phyloP scores from a whole-genome alignment of 2,888 invertebrate genomes.

The Melikaiella ostensackeni region DNA sequence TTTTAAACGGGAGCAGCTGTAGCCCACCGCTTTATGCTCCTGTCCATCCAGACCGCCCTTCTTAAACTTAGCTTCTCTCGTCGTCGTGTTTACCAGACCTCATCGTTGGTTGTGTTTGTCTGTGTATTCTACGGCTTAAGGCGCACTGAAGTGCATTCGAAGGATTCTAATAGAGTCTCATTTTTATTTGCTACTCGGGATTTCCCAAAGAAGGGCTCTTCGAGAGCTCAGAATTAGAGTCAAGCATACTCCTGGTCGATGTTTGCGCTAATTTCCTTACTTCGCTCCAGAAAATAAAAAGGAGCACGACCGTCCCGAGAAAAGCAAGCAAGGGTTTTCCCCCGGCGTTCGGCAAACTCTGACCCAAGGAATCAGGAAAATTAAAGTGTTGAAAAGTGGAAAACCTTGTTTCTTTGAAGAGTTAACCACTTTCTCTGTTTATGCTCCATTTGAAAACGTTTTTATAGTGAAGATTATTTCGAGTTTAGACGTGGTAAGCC shows the following conservation, averaged over 20 bases:
- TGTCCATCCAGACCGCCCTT: slow-evolving; percentile 43
- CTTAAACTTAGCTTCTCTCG: slow-evolving; percentile 27
- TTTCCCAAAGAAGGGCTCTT: slow-evolving; percentile 59
- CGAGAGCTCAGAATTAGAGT: slow-evolving; percentile 32
- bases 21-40: slow-evolving; percentile 49
- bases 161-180: slow-evolving; percentile 60
- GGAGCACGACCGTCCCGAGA: not conserved
- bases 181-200: slow-evolving; percentile 62
- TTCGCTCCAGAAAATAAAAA: slow-evolving; percentile 31
- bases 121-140: slow-evolving; percentile 45
- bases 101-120: slow-evolving; percentile 41
- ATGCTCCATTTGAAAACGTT: slow-evolving; percentile 11
- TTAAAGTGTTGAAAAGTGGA: slow-evolving; percentile 35
- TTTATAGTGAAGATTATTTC: slow-evolving; percentile 8
- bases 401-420: slow-evolving; percentile 23
- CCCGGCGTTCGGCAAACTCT: not conserved
- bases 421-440: slow-evolving; percentile 2
- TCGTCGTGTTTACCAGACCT: slow-evolving; percentile 40
- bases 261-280: slow-evolving; percentile 35
- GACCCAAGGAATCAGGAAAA: not conserved
- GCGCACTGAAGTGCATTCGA: slow-evolving; percentile 47
- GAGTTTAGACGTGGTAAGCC: not conserved
- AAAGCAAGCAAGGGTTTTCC: slow-evolving; percentile 16
- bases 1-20: slow-evolving; percentile 52
- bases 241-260: slow-evolving; percentile 19